Evolutionary conservation across 2,113 vertebrate species (phyloP).

Genomic region (Tamias sibiricus): DNA sequence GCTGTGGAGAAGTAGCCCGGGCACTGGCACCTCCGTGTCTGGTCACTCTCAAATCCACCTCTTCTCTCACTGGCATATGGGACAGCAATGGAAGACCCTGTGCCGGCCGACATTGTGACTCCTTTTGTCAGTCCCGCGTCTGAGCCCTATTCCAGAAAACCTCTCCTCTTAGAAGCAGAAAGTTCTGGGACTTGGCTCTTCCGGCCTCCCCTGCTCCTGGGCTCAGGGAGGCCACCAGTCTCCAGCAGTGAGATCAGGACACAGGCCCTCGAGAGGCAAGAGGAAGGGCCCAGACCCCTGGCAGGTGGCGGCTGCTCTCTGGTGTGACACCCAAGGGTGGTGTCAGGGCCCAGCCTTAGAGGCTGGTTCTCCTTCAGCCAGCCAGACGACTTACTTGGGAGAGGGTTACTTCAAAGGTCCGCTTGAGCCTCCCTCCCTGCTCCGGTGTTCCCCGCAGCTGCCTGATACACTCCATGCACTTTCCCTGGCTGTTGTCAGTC

Average conservation of each 20-base stretch:
- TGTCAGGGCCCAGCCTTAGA: background rate
- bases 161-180: background rate
- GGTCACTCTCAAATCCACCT: background rate
- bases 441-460: rapidly evolving
- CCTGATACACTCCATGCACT: rapidly evolving
- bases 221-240: background rate
- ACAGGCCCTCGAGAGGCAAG: background rate
- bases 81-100: background rate
- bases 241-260: background rate
- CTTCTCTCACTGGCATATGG: background rate
- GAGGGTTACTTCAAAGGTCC: background rate
- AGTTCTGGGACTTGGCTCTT: background rate
- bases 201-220: background rate
- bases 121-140: background rate
- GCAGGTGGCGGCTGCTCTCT: background rate
- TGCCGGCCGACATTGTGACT: no score
- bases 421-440: background rate
- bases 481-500: background rate
- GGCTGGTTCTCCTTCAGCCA: background rate
- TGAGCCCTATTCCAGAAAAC: background rate
- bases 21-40: no score
- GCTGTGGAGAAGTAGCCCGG: background rate
- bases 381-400: background rate
- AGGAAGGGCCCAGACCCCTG: no score
- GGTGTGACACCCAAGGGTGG: rapidly evolving